Conservation (phyloP, 2,113 vertebrate species). For the Stomatorhinus ivindoensis region DNA sequence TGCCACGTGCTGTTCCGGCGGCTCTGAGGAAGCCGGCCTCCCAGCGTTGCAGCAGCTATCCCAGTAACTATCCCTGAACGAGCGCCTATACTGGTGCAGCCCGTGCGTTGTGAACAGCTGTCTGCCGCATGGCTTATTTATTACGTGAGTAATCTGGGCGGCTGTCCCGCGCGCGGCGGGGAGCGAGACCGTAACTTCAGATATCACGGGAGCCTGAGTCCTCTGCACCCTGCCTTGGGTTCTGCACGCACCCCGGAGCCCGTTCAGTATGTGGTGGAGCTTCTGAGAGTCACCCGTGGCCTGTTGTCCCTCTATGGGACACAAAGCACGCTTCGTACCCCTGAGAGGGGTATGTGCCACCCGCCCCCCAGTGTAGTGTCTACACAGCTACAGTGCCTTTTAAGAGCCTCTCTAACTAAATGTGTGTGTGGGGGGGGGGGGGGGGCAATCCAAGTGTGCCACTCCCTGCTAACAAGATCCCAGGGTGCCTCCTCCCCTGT, state of each 20-base stretch:
- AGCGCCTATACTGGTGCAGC: not conserved
- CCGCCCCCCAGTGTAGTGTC: not conserved
- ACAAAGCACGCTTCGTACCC: not conserved
- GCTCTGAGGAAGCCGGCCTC: not conserved
- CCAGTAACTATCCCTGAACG: too few species aligned
- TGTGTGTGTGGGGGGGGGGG: not conserved
- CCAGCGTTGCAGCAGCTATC: too few species aligned
- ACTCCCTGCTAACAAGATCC: not conserved
- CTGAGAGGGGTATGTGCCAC: not conserved
- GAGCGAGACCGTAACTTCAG: too few species aligned
- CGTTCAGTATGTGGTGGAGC: not conserved
- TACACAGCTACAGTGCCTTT: constrained; percentile 26
- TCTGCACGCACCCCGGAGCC: too few species aligned
- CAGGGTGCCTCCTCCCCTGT: not conserved
- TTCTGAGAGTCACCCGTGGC: not conserved
- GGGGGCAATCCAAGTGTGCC: constrained; percentile 29
- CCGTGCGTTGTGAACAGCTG: not conserved
- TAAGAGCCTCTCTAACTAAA: constrained; percentile 32
- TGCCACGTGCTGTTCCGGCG: not conserved
- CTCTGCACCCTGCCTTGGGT: too few species aligned
- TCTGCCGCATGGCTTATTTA: too few species aligned
- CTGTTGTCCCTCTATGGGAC: not conserved
- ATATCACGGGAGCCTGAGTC: too few species aligned
- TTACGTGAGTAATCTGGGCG: too few species aligned
- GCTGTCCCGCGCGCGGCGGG: too few species aligned